Percentiles rank a stretch among this genome's conserved stretches.
Evolutionary conservation across 2,888 invertebrate species (phyloP).

Genomic region (Notodonta ziczac): DNA sequence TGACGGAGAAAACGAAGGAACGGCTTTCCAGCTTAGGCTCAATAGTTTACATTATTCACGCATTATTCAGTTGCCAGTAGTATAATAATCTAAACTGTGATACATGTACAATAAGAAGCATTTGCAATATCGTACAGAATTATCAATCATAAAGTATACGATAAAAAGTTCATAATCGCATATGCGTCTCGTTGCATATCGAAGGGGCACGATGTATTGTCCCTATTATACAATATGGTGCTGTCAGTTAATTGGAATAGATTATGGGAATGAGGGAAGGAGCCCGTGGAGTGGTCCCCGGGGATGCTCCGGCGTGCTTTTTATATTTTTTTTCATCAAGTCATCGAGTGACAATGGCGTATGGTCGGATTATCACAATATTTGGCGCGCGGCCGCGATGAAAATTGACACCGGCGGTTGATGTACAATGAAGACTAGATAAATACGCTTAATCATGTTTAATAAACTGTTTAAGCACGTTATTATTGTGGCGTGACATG

Average conservation of each 20-base stretch:
- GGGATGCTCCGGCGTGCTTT: conserved; percentile 65
- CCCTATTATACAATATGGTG: conserved; percentile 82
- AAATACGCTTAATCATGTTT: conserved; percentile 55
- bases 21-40: no score
- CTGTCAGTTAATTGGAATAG: conserved; percentile 85
- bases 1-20: no score
- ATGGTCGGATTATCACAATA: conserved; percentile 81
- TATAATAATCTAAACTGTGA: conserved; percentile 59
- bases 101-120: conserved; percentile 58
- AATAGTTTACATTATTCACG: not conserved
- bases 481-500: conserved; percentile 28
- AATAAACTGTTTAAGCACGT: conserved; percentile 43
- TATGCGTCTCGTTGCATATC: conserved; percentile 38
- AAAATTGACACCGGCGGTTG: conserved; percentile 67
- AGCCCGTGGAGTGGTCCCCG: conserved; percentile 65
- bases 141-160: conserved; percentile 19
- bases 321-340: conserved; percentile 80
- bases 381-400: conserved; percentile 72
- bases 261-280: conserved; percentile 82
- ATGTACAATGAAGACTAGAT: conserved; percentile 29
- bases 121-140: conserved; percentile 15
- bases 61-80: conserved; percentile 19
- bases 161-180: conserved; percentile 36
- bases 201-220: conserved; percentile 72
- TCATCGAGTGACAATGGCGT: conserved; percentile 77